A percentile compares a stretch with the other conserved stretches of the same genome.
Conservation (phyloP, 2,888 invertebrate genomes). For the Dicycla oo region DNA sequence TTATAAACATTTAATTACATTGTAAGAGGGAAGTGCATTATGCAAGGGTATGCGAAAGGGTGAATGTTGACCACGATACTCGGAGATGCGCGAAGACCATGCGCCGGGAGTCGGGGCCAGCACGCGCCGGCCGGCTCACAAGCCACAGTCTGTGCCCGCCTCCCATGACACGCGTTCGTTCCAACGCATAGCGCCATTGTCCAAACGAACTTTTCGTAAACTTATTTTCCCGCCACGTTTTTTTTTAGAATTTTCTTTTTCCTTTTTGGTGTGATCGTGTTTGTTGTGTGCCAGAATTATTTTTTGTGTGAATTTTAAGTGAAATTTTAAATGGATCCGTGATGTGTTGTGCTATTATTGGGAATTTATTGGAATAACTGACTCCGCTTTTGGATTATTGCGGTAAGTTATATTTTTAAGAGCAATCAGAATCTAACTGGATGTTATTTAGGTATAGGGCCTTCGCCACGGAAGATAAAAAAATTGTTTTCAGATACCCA, state of each 20-base stretch:
- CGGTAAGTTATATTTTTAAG: conserved; percentile 64
- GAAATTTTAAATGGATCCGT: conserved; percentile 76
- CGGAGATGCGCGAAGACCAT: conserved; percentile 81
- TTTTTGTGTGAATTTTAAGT: conserved; percentile 76
- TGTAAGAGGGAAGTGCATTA: conserved; percentile 72
- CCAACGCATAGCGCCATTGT: conserved; percentile 63
- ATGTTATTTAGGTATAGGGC: not conserved
- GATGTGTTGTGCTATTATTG: conserved; percentile 71
- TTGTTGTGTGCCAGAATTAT: conserved; percentile 74
- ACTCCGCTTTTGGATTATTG: conserved; percentile 48
- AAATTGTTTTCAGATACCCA: not conserved
- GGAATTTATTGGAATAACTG: conserved; percentile 72
- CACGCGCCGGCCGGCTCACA: conserved; percentile 77
- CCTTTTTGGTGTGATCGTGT: conserved; percentile 67
- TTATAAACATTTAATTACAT: conserved; percentile 63
- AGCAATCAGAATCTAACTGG: conserved; percentile 42
- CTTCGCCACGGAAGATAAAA: not conserved
- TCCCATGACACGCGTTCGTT: conserved; percentile 72
- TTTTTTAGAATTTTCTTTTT: conserved; percentile 63
- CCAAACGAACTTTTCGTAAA: conserved; percentile 84
- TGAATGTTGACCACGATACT: conserved; percentile 72
- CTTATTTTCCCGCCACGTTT: conserved; percentile 83
- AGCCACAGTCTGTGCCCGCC: conserved; percentile 79
- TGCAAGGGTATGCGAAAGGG: conserved; percentile 75
- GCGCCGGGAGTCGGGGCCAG: conserved; percentile 75